phyloP scores from a whole-genome alignment of 1,140 invertebrate species.

The Sarcophaga peregrina region DNA sequence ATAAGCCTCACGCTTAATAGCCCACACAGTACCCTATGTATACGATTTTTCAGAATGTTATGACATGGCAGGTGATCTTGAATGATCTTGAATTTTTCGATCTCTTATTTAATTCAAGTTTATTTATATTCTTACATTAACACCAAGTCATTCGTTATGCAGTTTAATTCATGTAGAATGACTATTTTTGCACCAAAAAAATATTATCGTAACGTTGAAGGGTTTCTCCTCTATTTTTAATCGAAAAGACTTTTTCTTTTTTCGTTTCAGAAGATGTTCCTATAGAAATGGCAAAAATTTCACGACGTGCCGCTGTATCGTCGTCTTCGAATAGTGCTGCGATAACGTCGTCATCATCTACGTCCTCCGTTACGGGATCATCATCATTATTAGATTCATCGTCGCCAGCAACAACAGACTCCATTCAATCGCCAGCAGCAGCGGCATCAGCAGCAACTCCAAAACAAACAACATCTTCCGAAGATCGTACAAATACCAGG shows the following conservation, averaged over 20 bases:
- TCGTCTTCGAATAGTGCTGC: constrained; percentile 60
- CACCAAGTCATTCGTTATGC: too few species aligned
- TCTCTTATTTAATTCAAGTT: too few species aligned
- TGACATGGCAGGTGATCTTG: too few species aligned
- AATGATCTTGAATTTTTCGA: too few species aligned
- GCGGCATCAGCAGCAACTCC: constrained; percentile 25
- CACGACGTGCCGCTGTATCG: constrained; percentile 62
- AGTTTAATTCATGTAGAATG: too few species aligned
- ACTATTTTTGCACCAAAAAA: too few species aligned
- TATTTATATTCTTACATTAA: too few species aligned
- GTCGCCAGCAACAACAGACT: constrained; percentile 10
- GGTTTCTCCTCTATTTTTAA: background rate
- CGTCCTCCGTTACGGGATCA: constrained; percentile 44
- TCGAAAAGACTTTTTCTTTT: background rate
- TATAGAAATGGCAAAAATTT: constrained; percentile 67
- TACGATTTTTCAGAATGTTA: too few species aligned
- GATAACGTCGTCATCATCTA: constrained; percentile 51
- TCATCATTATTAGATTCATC: constrained; percentile 3
- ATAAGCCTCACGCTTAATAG: too few species aligned
- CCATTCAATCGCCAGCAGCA: constrained; percentile 26
- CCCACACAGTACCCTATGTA: too few species aligned
- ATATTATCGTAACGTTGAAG: background rate
- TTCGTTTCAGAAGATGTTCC: constrained; percentile 63
- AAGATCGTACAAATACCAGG: constrained; percentile 43
- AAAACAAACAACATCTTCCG: constrained; percentile 14